Evolutionary conservation across 2,888 invertebrate species (phyloP).

Genomic region (Dryomyza anilis): DNA sequence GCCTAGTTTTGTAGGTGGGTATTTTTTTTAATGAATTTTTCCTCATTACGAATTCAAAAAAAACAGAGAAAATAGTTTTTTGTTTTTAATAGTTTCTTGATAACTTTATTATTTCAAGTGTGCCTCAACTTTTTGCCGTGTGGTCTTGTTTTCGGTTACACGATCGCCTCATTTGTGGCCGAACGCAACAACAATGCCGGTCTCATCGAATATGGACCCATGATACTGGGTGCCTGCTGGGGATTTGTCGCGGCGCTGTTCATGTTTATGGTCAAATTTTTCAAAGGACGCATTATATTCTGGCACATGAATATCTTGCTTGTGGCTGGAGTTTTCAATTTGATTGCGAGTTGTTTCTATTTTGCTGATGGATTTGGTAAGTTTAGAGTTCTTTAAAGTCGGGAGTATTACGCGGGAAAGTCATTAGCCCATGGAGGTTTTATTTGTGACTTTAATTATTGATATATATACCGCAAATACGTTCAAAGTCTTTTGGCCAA

Average conservation of each 20-base stretch:
- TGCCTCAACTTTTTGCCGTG: constrained; percentile 52
- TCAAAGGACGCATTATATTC: constrained; percentile 49
- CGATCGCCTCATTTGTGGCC: constrained; percentile 50
- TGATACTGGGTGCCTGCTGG: constrained; percentile 49
- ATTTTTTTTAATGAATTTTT: too few relatives aligned
- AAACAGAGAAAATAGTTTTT: neutral
- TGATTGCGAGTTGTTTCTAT: constrained; percentile 55
- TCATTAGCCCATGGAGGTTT: too few relatives aligned
- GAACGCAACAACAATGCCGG: constrained; percentile 40
- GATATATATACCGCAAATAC: too few relatives aligned
- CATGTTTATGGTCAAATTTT: constrained; percentile 46
- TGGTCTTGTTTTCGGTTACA: constrained; percentile 55
- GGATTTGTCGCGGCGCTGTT: constrained; percentile 41
- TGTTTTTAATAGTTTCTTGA: neutral
- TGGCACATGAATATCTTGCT: constrained; percentile 51
- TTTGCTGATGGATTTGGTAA: constrained; percentile 53
- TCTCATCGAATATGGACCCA: constrained; percentile 49
- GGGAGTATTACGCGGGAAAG: too few relatives aligned
- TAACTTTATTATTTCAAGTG: constrained; percentile 38
- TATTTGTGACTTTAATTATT: too few relatives aligned
- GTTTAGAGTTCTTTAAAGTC: too few relatives aligned
- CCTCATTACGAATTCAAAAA: neutral
- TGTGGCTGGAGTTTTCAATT: constrained; percentile 43
- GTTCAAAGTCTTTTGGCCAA: too few relatives aligned
- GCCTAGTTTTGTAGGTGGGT: constrained; percentile 51